Conservation (phyloP, 2,797 vertebrate species). For the Scolopax rusticola region DNA sequence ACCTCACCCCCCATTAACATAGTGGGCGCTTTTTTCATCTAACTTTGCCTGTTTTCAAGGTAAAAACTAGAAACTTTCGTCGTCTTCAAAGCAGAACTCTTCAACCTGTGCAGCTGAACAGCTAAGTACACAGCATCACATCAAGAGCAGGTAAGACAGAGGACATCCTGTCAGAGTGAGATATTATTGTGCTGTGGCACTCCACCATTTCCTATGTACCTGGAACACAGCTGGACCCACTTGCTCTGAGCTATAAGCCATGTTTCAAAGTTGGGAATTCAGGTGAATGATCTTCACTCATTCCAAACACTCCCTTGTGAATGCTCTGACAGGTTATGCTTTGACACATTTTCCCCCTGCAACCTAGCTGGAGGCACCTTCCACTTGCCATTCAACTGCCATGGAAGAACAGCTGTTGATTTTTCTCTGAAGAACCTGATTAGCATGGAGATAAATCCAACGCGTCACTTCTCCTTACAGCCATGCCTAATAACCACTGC, state of each 20-base stretch:
- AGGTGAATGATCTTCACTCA: slow-evolving; percentile 68
- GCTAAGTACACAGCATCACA: not conserved
- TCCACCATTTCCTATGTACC: not conserved
- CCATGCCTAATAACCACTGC: slow-evolving; percentile 56
- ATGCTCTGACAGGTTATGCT: slow-evolving; percentile 67
- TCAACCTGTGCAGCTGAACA: not conserved
- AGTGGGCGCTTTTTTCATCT: not conserved
- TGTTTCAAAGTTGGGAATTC: slow-evolving; percentile 60
- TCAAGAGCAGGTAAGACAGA: slow-evolving; percentile 28
- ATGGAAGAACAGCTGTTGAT: slow-evolving; percentile 70
- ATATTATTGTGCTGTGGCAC: not conserved
- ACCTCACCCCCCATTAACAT: not conserved
- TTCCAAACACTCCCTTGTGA: slow-evolving; percentile 65
- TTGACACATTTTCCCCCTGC: slow-evolving; percentile 69
- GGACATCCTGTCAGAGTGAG: slow-evolving; percentile 49
- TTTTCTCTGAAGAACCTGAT: slow-evolving; percentile 74
- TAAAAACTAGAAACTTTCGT: not conserved
- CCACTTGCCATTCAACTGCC: slow-evolving; percentile 72
- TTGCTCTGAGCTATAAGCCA: slow-evolving; percentile 50
- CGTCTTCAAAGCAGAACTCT: not conserved
- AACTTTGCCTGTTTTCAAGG: not conserved
- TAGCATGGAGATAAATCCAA: slow-evolving; percentile 72
- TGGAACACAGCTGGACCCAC: slow-evolving; percentile 56
- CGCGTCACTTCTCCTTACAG: slow-evolving; percentile 47
- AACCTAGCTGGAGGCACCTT: slow-evolving; percentile 69